These are phyloP conservation scores for Amia ocellicauda DNA, from an alignment of 2,113 vertebrate genomes.

Conservation along the genomic window DNA sequence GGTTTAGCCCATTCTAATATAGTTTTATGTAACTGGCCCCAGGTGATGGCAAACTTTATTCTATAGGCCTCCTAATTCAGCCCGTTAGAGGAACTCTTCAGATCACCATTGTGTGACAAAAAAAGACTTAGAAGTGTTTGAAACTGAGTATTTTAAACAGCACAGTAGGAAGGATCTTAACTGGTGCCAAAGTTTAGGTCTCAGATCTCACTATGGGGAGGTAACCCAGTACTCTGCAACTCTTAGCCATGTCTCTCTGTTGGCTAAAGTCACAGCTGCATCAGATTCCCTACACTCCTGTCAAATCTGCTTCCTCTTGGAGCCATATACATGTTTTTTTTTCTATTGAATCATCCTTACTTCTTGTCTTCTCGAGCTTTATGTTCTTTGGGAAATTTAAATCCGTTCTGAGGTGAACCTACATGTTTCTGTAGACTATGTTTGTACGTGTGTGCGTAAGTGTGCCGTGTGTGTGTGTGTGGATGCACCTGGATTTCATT, in stretches of 20 bases:
- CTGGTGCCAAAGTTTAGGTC: too few species aligned
- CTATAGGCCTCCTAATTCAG: too few species aligned
- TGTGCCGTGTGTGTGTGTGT: neutral
- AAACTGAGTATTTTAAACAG: too few species aligned
- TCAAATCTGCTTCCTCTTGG: neutral
- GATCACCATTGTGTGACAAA: too few species aligned
- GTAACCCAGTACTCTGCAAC: neutral
- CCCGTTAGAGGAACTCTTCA: too few species aligned
- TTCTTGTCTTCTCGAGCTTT: neutral
- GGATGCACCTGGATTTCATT: conserved; percentile 1
- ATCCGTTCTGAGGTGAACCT: neutral
- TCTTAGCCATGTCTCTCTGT: too few species aligned
- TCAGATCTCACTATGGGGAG: neutral
- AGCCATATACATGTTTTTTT: neutral
- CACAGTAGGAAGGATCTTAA: too few species aligned
- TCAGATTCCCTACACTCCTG: neutral
- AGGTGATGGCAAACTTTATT: too few species aligned
- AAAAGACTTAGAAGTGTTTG: too few species aligned
- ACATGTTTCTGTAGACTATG: neutral
- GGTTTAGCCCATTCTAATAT: too few species aligned
- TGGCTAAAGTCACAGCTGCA: neutral
- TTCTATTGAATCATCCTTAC: conserved; percentile 2
- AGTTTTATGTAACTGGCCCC: too few species aligned
- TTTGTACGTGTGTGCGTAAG: neutral
- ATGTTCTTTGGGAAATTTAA: neutral